Evolutionary conservation across 2,888 invertebrate species (phyloP).

Genomic region (Epinotia ramella): DNA sequence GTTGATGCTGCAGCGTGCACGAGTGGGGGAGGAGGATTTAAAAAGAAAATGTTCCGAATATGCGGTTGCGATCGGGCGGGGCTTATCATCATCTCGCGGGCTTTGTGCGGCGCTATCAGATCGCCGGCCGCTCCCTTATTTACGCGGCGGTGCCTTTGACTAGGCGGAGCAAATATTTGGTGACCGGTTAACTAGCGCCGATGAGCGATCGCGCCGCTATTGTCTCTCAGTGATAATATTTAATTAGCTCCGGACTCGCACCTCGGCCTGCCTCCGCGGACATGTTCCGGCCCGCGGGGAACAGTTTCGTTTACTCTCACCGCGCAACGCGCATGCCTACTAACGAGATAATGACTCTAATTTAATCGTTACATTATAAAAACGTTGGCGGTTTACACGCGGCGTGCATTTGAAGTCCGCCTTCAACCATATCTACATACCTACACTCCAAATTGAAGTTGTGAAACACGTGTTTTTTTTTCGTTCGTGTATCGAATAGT

Average conservation of each 20-base stretch:
- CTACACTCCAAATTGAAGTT: slow-evolving; percentile 12
- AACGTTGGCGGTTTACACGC: slow-evolving; percentile 42
- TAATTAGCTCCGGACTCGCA: slow-evolving; percentile 81
- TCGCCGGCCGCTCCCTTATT: slow-evolving; percentile 68
- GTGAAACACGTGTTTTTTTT: slow-evolving; percentile 30
- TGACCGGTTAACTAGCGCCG: slow-evolving; percentile 79
- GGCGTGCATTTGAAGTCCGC: slow-evolving; percentile 33
- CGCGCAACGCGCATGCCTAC: slow-evolving; percentile 32
- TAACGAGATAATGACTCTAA: slow-evolving; percentile 45
- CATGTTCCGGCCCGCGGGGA: slow-evolving; percentile 71
- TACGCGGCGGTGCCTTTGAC: slow-evolving; percentile 79
- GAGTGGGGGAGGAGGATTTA: slow-evolving; percentile 48
- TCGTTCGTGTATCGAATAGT: slow-evolving; percentile 13
- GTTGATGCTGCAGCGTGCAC: slow-evolving; percentile 26
- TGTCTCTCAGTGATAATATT: slow-evolving; percentile 83
- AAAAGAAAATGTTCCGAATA: slow-evolving; percentile 64
- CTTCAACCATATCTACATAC: slow-evolving; percentile 35
- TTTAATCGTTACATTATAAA: slow-evolving; percentile 45
- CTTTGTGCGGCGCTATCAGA: slow-evolving; percentile 76
- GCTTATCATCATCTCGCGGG: slow-evolving; percentile 74
- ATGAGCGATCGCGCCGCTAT: slow-evolving; percentile 75
- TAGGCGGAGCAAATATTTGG: slow-evolving; percentile 78
- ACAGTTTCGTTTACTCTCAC: slow-evolving; percentile 49
- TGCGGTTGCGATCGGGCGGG: slow-evolving; percentile 64
- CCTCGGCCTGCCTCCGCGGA: slow-evolving; percentile 69